Conservation (phyloP, 2,888 invertebrate genomes). For the Spodoptera picta region DNA sequence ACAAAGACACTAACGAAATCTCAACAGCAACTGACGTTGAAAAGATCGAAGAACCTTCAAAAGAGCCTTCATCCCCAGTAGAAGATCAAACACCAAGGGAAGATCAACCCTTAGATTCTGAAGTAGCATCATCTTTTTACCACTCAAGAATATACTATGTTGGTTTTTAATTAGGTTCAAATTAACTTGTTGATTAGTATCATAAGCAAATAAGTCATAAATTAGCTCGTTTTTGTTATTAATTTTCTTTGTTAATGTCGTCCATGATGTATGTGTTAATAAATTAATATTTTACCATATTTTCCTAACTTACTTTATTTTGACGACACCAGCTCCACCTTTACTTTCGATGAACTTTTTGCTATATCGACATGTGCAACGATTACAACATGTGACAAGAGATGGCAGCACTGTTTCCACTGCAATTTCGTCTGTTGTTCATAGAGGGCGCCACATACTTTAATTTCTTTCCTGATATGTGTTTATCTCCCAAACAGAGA, state of each 20-base stretch:
- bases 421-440: neutral
- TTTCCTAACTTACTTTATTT: constrained; percentile 9
- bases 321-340: constrained; percentile 53
- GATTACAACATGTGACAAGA: constrained; percentile 8
- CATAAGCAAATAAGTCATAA: constrained; percentile 50
- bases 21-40: constrained; percentile 36
- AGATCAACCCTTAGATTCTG: constrained; percentile 71
- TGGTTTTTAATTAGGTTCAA: constrained; percentile 52
- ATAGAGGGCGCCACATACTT: constrained; percentile 36
- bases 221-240: constrained; percentile 29
- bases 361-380: constrained; percentile 1
- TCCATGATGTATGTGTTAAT: constrained; percentile 43
- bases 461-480: no score
- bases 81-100: constrained; percentile 48
- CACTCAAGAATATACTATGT: constrained; percentile 78
- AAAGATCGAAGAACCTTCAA: constrained; percentile 47
- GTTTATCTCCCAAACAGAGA: no score
- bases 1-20: constrained; percentile 41
- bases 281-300: constrained; percentile 16
- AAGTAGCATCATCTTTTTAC: constrained; percentile 81
- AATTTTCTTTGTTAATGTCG: constrained; percentile 19
- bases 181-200: constrained; percentile 44
- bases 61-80: constrained; percentile 33
- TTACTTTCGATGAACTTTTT: constrained; percentile 11
- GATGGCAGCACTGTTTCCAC: constrained; percentile 43